Conservation (phyloP, 2,888 invertebrate genomes). For the Xestia xanthographa region DNA sequence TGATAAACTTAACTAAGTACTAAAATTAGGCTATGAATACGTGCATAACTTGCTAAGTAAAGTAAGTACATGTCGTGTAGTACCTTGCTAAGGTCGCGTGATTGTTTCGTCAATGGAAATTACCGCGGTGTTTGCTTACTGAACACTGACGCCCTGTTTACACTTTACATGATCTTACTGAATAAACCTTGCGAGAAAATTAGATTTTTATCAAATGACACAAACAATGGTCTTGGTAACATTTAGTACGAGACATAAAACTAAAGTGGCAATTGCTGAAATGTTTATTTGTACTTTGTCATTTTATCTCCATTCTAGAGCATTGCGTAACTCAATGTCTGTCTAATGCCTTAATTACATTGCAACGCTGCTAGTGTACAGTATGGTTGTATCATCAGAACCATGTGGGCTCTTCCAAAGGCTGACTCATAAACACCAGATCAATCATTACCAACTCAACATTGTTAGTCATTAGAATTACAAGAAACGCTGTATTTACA, state of each 20-base stretch:
- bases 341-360: slow-evolving; percentile 44
- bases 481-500: background rate
- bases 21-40: slow-evolving; percentile 1
- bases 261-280: slow-evolving; percentile 38
- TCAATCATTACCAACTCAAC: slow-evolving; percentile 37
- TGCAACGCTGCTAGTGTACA: slow-evolving; percentile 22
- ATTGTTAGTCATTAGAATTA: slow-evolving; percentile 41
- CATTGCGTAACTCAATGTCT: slow-evolving; percentile 34
- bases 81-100: slow-evolving; percentile 50
- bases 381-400: slow-evolving; percentile 41
- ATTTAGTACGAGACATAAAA: slow-evolving; percentile 19
- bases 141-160: slow-evolving; percentile 61
- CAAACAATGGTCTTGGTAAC: slow-evolving; percentile 13
- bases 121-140: slow-evolving; percentile 65
- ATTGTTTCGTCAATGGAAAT: slow-evolving; percentile 70
- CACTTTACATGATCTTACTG: slow-evolving; percentile 59
- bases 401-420: slow-evolving; percentile 28
- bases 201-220: slow-evolving; percentile 44
- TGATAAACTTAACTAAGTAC: background rate
- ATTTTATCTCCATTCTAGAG: slow-evolving; percentile 32
- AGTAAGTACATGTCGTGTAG: slow-evolving; percentile 25
- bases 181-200: slow-evolving; percentile 51
- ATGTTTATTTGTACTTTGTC: slow-evolving; percentile 20
- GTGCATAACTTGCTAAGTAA: slow-evolving; percentile 7
- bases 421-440: slow-evolving; percentile 45